These are phyloP conservation scores for Drosophila tsacasi DNA, from an alignment of 1,140 invertebrate species.

Conservation along the genomic window DNA sequence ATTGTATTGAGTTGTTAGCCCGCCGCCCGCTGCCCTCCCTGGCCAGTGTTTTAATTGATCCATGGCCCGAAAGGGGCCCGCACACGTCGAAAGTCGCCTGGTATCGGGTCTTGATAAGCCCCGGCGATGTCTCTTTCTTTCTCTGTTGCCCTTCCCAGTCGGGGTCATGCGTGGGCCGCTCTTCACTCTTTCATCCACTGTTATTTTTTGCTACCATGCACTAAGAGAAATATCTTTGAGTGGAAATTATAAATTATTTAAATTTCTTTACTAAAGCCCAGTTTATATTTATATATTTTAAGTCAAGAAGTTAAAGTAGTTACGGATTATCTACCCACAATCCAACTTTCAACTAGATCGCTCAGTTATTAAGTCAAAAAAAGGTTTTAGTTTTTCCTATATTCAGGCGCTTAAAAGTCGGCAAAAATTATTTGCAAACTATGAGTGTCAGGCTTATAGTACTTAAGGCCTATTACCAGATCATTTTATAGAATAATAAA, in stretches of 20 bases:
- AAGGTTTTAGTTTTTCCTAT: too few relatives aligned
- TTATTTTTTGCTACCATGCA: slow-evolving; percentile 7
- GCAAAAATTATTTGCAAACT: too few relatives aligned
- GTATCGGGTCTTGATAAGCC: slow-evolving; percentile 57
- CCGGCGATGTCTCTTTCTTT: slow-evolving; percentile 2
- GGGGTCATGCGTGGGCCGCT: slow-evolving; percentile 56
- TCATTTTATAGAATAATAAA: too few relatives aligned
- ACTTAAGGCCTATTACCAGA: too few relatives aligned
- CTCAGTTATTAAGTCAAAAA: background rate
- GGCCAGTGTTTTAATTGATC: slow-evolving; percentile 68
- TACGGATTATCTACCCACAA: background rate
- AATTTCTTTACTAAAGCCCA: too few relatives aligned
- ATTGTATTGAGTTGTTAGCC: slow-evolving; percentile 82
- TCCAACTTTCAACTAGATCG: background rate
- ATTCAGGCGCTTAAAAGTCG: too few relatives aligned
- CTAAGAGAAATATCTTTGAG: background rate
- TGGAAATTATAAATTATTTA: background rate
- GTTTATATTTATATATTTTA: background rate
- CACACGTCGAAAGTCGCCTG: slow-evolving; percentile 59
- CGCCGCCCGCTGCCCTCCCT: slow-evolving; percentile 58
- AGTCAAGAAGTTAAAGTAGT: background rate
- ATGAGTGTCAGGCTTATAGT: too few relatives aligned
- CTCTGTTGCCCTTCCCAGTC: slow-evolving; percentile 12
- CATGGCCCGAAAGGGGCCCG: slow-evolving; percentile 40
- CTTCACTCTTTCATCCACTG: background rate